A percentile compares a stretch with the other conserved stretches of the same genome.
Conservation (phyloP, 2,888 invertebrate genomes). For the Papilio gigon region DNA sequence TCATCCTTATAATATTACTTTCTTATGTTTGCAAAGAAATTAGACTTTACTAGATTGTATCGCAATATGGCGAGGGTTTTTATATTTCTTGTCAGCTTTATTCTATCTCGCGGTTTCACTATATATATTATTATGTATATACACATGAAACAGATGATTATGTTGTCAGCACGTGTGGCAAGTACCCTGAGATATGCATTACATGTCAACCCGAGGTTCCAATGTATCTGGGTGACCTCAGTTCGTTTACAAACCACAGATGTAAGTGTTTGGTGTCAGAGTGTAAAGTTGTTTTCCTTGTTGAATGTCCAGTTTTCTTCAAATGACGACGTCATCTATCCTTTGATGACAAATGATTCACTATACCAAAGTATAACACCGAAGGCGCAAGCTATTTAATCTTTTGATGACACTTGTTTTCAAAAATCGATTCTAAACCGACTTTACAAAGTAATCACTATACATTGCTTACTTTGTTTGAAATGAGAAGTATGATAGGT, state of each 20-base stretch:
- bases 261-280: slow-evolving; percentile 4
- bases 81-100: too few species aligned
- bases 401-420: slow-evolving; percentile 44
- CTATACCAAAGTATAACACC: slow-evolving; percentile 38
- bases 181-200: background rate
- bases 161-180: background rate
- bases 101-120: too few species aligned
- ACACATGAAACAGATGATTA: background rate
- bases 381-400: slow-evolving; percentile 38
- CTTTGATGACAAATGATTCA: slow-evolving; percentile 29
- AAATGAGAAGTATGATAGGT: background rate
- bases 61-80: too few species aligned
- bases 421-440: background rate
- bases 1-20: too few species aligned
- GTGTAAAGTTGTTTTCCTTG: slow-evolving; percentile 27
- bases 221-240: background rate
- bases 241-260: slow-evolving; percentile 13
- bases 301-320: slow-evolving; percentile 25
- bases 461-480: slow-evolving; percentile 28
- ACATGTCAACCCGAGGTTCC: background rate
- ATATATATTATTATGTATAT: too few species aligned
- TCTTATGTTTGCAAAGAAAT: too few species aligned
- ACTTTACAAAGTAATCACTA: background rate
- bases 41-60: too few species aligned
- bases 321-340: slow-evolving; percentile 27